Base-by-base conservation (phyloP, 1,140 invertebrate genomes). In the Dendrolimus kikuchii region DNA sequence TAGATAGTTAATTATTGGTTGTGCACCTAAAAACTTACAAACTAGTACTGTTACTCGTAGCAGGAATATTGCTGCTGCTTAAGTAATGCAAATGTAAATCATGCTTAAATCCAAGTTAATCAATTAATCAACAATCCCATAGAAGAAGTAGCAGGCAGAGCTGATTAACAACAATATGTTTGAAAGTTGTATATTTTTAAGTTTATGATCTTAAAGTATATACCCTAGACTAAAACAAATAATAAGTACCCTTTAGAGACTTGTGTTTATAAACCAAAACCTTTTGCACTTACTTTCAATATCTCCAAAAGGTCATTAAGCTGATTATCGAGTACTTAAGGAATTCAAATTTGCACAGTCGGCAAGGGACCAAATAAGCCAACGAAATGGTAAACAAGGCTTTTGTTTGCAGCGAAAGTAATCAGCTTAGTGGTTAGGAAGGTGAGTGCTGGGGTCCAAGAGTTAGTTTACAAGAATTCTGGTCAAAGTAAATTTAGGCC, bases 351-450 rank as follows among this genome's bases (percentile, higher is more conserved):
- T 41, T 45, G 38, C 46, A 36, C 53, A 49, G 51, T 56, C 51
- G 46, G 39, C 43, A 49, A 54, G 50, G 52, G 57, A 42, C 49
- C 44, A 52, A 23, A 55, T 38, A 52, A 55, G 52, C 46, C 10
- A 45, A 54, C 52, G 58, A 50, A 55, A 60, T 38, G 43, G 53
- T 50, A 62, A 62, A 53, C 55, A 62, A 60, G 55, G 60, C 54
- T 66, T 60, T 50, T 55, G 56, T 57, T 47, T 37, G 51, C 39
- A 53, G 54, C 43, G 23, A 23, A 60, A 57, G 49, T 65, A 65
- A 66, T 62, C 64, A 58, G 65, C 62, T 67, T 67, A 67, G 54
- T 46, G 54, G 61, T 38, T 42, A 52, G 43, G 49, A 46, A 43
- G 55, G 49, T 56, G 59, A 43, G 43, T 43, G 9, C 45, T 36